These are phyloP conservation scores for Myrmophylax atrothorax DNA, from an alignment of 2,113 vertebrate genomes.

Conservation along the genomic window DNA sequence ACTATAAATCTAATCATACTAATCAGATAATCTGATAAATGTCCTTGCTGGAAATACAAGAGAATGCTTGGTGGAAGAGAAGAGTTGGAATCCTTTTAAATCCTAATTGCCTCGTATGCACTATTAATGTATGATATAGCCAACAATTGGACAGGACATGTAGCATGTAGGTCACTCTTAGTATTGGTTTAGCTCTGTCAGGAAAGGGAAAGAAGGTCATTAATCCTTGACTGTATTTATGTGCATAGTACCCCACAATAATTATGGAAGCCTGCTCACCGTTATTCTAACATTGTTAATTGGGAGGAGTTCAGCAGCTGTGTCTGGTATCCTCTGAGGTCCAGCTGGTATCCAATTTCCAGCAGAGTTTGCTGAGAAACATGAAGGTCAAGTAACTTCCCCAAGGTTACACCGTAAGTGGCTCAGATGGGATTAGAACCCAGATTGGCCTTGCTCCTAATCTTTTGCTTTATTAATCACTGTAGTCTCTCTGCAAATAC, in stretches of 20 bases:
- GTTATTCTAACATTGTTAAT: conserved; percentile 1
- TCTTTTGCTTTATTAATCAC: conserved; percentile 39
- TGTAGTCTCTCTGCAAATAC: neutral
- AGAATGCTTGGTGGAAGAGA: neutral
- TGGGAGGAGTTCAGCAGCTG: neutral
- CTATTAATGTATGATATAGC: neutral
- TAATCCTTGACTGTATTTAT: neutral
- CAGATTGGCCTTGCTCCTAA: conserved; percentile 33
- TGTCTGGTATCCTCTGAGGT: conserved; percentile 35
- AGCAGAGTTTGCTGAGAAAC: conserved; percentile 32
- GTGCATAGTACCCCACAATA: neutral
- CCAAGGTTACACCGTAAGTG: conserved; percentile 54
- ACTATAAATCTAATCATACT: conserved; percentile 26
- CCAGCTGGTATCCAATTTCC: conserved; percentile 50
- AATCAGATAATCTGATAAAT: conserved; percentile 54
- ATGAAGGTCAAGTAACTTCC: conserved; percentile 56
- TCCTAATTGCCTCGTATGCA: neutral
- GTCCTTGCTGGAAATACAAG: neutral
- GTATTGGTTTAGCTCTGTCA: neutral
- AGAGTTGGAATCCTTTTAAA: conserved; percentile 24
- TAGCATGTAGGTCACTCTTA: neutral
- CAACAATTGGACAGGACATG: neutral
- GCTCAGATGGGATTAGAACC: conserved; percentile 52
- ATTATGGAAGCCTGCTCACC: neutral
- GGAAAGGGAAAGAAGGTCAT: neutral